Percentiles rank a stretch among this genome's conserved stretches.
Conservation (phyloP, 2,797 vertebrate genomes). For the Kryptolebias ocellatus region DNA sequence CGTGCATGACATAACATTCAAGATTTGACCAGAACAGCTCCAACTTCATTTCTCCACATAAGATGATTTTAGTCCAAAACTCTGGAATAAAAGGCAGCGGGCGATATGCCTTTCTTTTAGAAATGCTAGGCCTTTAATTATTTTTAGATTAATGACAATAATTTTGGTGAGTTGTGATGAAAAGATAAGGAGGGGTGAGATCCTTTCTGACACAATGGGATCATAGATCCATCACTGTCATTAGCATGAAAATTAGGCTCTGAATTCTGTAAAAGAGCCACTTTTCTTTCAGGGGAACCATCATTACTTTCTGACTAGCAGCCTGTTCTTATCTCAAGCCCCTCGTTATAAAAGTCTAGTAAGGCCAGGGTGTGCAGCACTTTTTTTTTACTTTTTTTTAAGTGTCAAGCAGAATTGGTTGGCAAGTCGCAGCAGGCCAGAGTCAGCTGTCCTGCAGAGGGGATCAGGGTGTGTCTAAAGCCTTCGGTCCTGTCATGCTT, state of each 20-base stretch:
- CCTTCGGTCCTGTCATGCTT: conserved; percentile 54
- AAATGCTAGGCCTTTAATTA: too few relatives aligned
- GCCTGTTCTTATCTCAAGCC: conserved; percentile 20
- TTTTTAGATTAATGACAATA: conserved; percentile 59
- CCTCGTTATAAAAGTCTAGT: conserved; percentile 28
- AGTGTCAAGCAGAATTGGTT: conserved; percentile 5
- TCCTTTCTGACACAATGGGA: conserved; percentile 79
- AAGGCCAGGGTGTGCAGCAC: not conserved
- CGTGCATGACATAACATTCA: too few relatives aligned
- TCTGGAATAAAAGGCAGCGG: too few relatives aligned
- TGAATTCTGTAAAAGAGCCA: conserved; percentile 50
- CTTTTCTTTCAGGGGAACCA: conserved; percentile 53
- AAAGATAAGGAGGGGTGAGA: conserved; percentile 65
- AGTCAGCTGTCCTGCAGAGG: conserved; percentile 42
- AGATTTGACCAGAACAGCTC: too few relatives aligned
- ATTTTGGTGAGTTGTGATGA: conserved; percentile 55
- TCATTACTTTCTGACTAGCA: conserved; percentile 41
- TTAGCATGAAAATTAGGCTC: conserved; percentile 78
- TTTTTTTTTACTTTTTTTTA: not conserved
- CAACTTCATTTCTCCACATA: too few relatives aligned
- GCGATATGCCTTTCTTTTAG: too few relatives aligned
- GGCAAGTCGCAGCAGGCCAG: conserved; percentile 28
- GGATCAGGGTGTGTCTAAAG: conserved; percentile 54
- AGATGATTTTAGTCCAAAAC: too few relatives aligned
- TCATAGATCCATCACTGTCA: conserved; percentile 74